Conservation (phyloP, 30 jellyfish, hydroid and myxozoan genomes). For the Cassiopea andromeda region DNA sequence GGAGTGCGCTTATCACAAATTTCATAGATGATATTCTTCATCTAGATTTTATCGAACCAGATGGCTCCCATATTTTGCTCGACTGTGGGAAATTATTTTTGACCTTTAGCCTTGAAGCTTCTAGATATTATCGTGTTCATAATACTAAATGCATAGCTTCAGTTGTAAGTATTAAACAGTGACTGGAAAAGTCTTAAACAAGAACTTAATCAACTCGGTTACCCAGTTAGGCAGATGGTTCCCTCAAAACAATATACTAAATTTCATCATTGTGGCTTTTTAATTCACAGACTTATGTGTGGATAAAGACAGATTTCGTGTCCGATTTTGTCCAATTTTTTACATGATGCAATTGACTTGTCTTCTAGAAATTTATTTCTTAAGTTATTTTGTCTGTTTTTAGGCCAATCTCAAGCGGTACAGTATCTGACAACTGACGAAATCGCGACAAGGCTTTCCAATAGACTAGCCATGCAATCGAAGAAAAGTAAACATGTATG, state of each 20-base stretch:
- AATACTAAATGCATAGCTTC: neutral
- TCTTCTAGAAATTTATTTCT: neutral
- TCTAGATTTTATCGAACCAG: too few species aligned
- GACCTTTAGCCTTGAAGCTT: neutral
- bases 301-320: slow-evolving; percentile 5
- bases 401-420: too few species aligned
- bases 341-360: neutral
- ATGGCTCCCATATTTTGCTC: too few species aligned
- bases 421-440: too few species aligned
- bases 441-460: too few species aligned
- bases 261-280: neutral
- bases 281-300: neutral
- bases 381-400: neutral
- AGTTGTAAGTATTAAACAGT: neutral
- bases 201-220: neutral
- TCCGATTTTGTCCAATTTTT: neutral
- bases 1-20: too few species aligned
- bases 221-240: slow-evolving; percentile 22
- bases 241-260: too few species aligned
- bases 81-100: too few species aligned
- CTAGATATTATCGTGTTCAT: neutral
- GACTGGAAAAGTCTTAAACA: neutral
- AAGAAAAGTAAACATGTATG: neutral
- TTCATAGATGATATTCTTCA: too few species aligned
- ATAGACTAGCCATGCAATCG: neutral